Percentiles rank a stretch among this genome's conserved stretches.
Evolutionary conservation across 2,113 vertebrate species (phyloP).

Genomic region (Amblyopsis rosae): DNA sequence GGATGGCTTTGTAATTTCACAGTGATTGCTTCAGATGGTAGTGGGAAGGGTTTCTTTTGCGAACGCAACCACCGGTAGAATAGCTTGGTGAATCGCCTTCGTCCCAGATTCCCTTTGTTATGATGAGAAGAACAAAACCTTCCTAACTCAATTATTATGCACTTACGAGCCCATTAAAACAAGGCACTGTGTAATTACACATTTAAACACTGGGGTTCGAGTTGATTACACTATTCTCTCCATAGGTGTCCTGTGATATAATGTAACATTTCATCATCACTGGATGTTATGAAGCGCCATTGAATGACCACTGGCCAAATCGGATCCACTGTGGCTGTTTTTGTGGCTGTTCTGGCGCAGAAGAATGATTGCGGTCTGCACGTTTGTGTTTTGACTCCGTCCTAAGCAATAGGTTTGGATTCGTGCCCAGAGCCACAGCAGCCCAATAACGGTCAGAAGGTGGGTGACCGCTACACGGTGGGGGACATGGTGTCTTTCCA

Average conservation of each 20-base stretch:
- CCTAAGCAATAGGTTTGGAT: slow-evolving; percentile 95
- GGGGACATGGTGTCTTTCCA: slow-evolving; percentile 97
- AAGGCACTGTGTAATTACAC: slow-evolving; percentile 40
- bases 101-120: slow-evolving; percentile 49
- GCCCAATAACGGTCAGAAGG: slow-evolving; percentile 87
- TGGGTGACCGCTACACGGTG: slow-evolving; percentile 93
- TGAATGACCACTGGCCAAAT: background rate
- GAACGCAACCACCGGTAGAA: slow-evolving; percentile 48
- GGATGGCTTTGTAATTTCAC: slow-evolving; percentile 69
- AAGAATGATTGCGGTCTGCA: slow-evolving; percentile 72
- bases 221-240: slow-evolving; percentile 9
- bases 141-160: slow-evolving; percentile 32
- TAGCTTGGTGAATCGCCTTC: slow-evolving; percentile 22
- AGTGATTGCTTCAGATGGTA: slow-evolving; percentile 62
- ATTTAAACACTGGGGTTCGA: slow-evolving; percentile 37
- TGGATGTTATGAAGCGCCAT: background rate
- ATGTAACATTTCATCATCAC: slow-evolving; percentile 13
- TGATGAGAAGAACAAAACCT: slow-evolving; percentile 19
- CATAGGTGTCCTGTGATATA: background rate
- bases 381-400: slow-evolving; percentile 76
- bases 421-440: slow-evolving; percentile 94
- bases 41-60: slow-evolving; percentile 46
- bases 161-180: slow-evolving; percentile 49
- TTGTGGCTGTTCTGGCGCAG: slow-evolving; percentile 33
- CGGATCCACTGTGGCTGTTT: background rate